phyloP scores from a whole-genome alignment of 2,797 vertebrate genomes.

The Sparidentex hasta region DNA sequence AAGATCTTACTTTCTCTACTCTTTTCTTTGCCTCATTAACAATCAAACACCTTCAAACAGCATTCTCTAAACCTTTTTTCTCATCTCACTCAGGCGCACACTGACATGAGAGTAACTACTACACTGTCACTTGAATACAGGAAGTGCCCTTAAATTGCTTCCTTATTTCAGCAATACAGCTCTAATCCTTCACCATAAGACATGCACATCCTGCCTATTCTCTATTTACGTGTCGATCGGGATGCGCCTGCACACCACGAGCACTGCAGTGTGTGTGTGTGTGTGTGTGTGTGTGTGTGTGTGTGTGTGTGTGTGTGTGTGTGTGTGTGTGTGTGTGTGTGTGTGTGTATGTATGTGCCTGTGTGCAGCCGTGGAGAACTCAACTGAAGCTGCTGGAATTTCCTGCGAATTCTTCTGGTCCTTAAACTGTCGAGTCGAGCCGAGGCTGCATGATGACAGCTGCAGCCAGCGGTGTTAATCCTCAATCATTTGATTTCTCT shows the following conservation, averaged over 20 bases:
- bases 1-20: not conserved
- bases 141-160: conserved; percentile 54
- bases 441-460: conserved; percentile 16
- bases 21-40: conserved; percentile 2
- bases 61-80: not conserved
- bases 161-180: conserved; percentile 47
- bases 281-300: conserved; percentile 10
- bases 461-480: conserved; percentile 8
- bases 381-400: conserved; percentile 65
- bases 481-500: conserved; percentile 20
- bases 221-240: conserved; percentile 36
- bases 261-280: conserved; percentile 19
- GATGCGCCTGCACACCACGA: conserved; percentile 3
- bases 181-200: conserved; percentile 31
- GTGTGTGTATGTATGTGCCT: conserved; percentile 6
- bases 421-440: conserved; percentile 31
- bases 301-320: not conserved
- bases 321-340: conserved; percentile 23
- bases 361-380: conserved; percentile 37
- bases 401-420: conserved; percentile 60
- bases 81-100: not conserved
- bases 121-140: conserved; percentile 28
- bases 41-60: conserved; percentile 7
- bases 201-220: conserved; percentile 41
- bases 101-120: conserved; percentile 16